A percentile compares a stretch with the other conserved stretches of the same genome.
These are phyloP conservation scores for Helleia helle DNA, from an alignment of 2,888 invertebrate genomes.

Conservation along the genomic window DNA sequence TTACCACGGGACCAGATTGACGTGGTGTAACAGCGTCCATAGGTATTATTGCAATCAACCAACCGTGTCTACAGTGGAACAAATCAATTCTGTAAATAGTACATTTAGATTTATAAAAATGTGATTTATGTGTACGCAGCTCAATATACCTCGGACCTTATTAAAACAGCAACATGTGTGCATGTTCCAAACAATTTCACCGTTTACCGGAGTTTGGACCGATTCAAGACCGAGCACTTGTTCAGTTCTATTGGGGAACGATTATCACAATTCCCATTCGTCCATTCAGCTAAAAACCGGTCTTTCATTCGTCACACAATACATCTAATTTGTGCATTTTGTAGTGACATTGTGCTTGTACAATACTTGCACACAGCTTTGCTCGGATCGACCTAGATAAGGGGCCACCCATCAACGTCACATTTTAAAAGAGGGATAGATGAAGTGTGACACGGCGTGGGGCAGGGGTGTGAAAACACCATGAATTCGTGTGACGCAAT, in stretches of 20 bases:
- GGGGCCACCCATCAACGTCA: too few relatives aligned
- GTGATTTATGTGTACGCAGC: constrained; percentile 7
- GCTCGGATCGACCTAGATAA: too few relatives aligned
- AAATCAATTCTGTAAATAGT: neutral
- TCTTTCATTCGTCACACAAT: constrained; percentile 12
- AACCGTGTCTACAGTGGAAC: neutral
- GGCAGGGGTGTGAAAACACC: too few relatives aligned
- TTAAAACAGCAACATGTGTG: constrained; percentile 16
- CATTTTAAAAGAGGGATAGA: too few relatives aligned
- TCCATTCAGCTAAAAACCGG: constrained; percentile 13
- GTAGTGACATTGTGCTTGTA: neutral
- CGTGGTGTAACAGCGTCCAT: too few relatives aligned
- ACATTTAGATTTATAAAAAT: too few relatives aligned
- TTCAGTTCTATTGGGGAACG: constrained; percentile 17
- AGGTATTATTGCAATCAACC: too few relatives aligned
- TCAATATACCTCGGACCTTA: constrained; percentile 11
- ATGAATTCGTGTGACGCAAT: too few relatives aligned
- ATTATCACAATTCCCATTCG: constrained; percentile 21
- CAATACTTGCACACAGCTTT: neutral
- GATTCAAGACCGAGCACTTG: constrained; percentile 8
- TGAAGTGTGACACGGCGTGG: too few relatives aligned
- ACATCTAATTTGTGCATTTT: neutral
- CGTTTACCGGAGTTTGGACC: constrained; percentile 16
- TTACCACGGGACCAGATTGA: too few relatives aligned
- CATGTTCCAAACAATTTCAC: constrained; percentile 20